These are phyloP conservation scores for Fragum whitleyi DNA, from an alignment of 2,888 invertebrate genomes.

Conservation along the genomic window DNA sequence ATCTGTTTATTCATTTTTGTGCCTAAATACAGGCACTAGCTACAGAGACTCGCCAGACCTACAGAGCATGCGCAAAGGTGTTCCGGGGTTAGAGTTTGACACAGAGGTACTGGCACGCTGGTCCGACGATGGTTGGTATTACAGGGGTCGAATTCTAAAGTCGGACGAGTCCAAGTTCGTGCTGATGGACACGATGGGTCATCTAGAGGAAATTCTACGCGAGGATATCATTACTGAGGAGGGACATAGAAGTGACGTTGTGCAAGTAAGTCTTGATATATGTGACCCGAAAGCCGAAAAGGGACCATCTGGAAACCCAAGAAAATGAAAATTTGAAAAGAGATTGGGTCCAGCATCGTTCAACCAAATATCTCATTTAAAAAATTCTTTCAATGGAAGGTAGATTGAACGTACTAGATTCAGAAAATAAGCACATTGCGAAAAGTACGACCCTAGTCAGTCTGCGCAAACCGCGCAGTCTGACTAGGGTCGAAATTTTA, in stretches of 20 bases:
- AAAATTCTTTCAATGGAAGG: too few species aligned
- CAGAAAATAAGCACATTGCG: too few species aligned
- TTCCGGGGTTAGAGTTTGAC: constrained; percentile 30
- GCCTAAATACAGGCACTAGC: constrained; percentile 26
- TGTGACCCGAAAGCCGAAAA: too few species aligned
- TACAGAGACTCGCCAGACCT: neutral
- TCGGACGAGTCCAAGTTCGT: constrained; percentile 76
- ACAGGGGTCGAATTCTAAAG: constrained; percentile 73
- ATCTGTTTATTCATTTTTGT: too few species aligned
- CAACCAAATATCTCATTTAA: too few species aligned
- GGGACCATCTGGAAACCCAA: too few species aligned
- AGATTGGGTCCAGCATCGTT: too few species aligned
- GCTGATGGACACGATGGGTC: constrained; percentile 80
- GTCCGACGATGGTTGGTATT: constrained; percentile 85
- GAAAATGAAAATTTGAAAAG: too few species aligned
- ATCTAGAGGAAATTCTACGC: constrained; percentile 77
- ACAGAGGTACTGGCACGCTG: constrained; percentile 83
- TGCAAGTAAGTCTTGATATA: constrained; percentile 72
- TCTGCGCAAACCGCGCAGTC: too few species aligned
- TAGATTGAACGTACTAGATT: too few species aligned
- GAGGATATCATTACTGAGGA: constrained; percentile 82
- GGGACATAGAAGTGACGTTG: constrained; percentile 73
- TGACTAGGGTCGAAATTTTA: too few species aligned
- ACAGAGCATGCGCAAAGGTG: constrained; percentile 2
- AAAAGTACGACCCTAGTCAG: too few species aligned